These are phyloP conservation scores for Delia radicum DNA, from an alignment of 1,140 invertebrate genomes.

Conservation along the genomic window DNA sequence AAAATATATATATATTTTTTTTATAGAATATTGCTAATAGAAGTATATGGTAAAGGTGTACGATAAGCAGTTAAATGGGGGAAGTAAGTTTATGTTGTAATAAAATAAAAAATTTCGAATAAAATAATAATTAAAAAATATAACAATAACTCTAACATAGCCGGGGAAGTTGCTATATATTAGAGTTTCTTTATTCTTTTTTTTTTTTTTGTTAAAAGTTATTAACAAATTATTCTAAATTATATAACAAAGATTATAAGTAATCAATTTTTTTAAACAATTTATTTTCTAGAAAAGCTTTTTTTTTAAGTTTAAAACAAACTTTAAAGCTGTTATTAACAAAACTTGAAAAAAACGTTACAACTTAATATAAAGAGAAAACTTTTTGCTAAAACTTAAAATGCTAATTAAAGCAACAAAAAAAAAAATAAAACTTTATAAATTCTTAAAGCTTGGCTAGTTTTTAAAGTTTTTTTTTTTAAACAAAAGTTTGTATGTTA, in stretches of 20 bases:
- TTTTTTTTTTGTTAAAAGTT: neutral
- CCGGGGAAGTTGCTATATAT: conserved; percentile 56
- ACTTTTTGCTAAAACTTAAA: neutral
- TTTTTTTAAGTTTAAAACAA: too few relatives aligned
- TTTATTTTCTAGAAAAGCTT: too few relatives aligned
- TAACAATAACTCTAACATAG: conserved; percentile 45
- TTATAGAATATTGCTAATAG: conserved; percentile 27
- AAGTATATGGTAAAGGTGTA: conserved; percentile 9
- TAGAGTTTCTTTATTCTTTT: conserved; percentile 35
- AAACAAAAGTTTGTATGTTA: too few relatives aligned
- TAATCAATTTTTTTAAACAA: too few relatives aligned
- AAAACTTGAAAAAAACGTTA: too few relatives aligned
- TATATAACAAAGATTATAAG: too few relatives aligned
- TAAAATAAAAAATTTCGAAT: too few relatives aligned
- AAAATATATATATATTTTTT: neutral
- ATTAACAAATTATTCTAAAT: too few relatives aligned
- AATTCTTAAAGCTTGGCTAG: neutral
- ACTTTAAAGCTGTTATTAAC: too few relatives aligned
- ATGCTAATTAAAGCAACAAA: neutral
- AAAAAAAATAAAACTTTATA: neutral
- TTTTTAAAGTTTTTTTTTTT: too few relatives aligned
- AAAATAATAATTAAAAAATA: neutral
- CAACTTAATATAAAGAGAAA: too few relatives aligned
- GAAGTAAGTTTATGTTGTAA: too few relatives aligned
- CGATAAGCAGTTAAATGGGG: neutral